Evolutionary conservation across 2,888 invertebrate species (phyloP).

Genomic region (Epiblema foenella): DNA sequence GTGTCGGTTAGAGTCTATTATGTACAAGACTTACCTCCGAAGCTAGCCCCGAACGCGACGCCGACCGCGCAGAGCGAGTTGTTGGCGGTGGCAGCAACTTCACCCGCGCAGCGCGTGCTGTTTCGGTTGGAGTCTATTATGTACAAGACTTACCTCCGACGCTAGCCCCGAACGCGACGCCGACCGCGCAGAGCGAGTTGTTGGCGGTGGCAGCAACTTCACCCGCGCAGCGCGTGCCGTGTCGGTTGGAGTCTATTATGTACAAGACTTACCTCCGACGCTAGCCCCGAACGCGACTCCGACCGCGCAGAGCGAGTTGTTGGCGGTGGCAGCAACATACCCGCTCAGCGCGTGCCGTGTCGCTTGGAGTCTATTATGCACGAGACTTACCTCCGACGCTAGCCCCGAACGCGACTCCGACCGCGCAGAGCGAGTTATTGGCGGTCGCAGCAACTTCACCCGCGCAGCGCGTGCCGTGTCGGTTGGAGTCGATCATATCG

Average conservation of each 20-base stretch:
- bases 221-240: slow-evolving; percentile 97
- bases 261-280: slow-evolving; percentile 91
- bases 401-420: slow-evolving; percentile 98
- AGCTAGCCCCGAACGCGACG: too few relatives aligned
- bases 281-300: slow-evolving; percentile 98
- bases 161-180: slow-evolving; percentile 97
- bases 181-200: slow-evolving; percentile 97
- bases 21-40: slow-evolving; percentile 38
- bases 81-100: too few relatives aligned
- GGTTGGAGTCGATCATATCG: slow-evolving; percentile 98
- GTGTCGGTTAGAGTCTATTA: slow-evolving; percentile 97
- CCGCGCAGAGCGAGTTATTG: slow-evolving; percentile 97
- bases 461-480: slow-evolving; percentile 97
- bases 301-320: slow-evolving; percentile 97
- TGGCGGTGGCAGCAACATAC: slow-evolving; percentile 98
- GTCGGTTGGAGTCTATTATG: slow-evolving; percentile 97
- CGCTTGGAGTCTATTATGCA: slow-evolving; percentile 95
- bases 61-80: too few relatives aligned
- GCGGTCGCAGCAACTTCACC: slow-evolving; percentile 99
- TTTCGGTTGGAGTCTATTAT: too few relatives aligned
- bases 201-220: slow-evolving; percentile 99
- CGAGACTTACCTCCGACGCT: slow-evolving; percentile 91
- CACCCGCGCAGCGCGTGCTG: too few relatives aligned
- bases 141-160: slow-evolving; percentile 89
- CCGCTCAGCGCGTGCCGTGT: slow-evolving; percentile 97